These are phyloP conservation scores for Petromus typicus DNA, from an alignment of 2,113 vertebrate genomes.

Conservation along the genomic window DNA sequence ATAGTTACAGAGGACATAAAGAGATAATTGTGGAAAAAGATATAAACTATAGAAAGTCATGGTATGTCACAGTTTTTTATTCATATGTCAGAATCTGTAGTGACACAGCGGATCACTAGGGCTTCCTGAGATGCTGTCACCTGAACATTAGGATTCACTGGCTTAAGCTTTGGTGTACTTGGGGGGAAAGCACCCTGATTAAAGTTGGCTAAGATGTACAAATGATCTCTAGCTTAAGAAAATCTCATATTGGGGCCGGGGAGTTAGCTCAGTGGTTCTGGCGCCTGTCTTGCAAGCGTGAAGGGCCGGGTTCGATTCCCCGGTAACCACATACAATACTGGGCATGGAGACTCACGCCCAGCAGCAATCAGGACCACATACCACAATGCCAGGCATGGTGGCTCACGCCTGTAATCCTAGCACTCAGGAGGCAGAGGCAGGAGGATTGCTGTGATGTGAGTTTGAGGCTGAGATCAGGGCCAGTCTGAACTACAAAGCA, in stretches of 20 bases:
- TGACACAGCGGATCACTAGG: not conserved
- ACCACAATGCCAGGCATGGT: too few species aligned
- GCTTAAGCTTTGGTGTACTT: not conserved
- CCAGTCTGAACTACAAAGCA: too few species aligned
- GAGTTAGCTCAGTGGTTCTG: too few species aligned
- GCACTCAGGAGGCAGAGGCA: too few species aligned
- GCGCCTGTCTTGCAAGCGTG: too few species aligned
- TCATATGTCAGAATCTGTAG: not conserved
- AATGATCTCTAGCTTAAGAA: conserved; percentile 26
- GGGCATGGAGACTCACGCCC: too few species aligned
- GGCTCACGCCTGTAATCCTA: too few species aligned
- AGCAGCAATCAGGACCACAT: too few species aligned
- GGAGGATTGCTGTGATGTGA: too few species aligned
- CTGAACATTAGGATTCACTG: not conserved
- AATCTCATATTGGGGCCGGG: not conserved
- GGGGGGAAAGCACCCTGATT: not conserved
- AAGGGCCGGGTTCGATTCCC: too few species aligned
- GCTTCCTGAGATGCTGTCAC: not conserved
- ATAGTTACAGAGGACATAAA: not conserved
- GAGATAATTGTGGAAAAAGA: not conserved
- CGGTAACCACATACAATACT: too few species aligned
- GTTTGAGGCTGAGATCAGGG: too few species aligned
- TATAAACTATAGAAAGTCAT: not conserved
- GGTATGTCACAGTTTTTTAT: not conserved
- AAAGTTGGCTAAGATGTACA: not conserved